phyloP scores from a whole-genome alignment of 2,888 invertebrate species.

The Listrodromus nycthemerus region DNA sequence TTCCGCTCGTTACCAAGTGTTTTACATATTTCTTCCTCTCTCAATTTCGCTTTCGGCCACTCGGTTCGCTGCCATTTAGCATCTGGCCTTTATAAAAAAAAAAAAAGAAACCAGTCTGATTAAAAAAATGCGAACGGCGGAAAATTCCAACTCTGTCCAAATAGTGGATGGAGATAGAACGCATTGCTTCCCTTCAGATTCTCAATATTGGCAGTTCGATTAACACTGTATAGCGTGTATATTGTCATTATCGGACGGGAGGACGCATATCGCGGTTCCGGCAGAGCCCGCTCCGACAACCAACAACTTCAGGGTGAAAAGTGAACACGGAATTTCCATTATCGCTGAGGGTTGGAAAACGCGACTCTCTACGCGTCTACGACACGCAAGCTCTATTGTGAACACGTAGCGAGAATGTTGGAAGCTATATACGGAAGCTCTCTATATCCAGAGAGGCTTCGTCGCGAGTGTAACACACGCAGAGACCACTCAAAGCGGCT shows the following conservation, averaged over 20 bases:
- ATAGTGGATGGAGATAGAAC: neutral
- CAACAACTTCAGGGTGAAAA: constrained; percentile 53
- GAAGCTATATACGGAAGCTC: neutral
- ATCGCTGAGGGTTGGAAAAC: constrained; percentile 58
- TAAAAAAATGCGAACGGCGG: neutral
- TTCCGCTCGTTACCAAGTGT: neutral
- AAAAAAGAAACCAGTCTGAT: neutral
- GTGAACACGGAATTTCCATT: constrained; percentile 76
- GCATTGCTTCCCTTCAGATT: neutral
- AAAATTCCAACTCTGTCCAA: neutral
- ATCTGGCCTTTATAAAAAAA: neutral
- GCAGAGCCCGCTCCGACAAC: constrained; percentile 3
- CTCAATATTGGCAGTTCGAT: constrained; percentile 18
- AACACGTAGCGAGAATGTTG: constrained; percentile 8
- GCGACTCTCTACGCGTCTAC: constrained; percentile 13
- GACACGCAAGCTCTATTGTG: neutral
- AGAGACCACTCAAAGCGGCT: neutral
- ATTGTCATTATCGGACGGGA: constrained; percentile 14
- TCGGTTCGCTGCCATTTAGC: neutral
- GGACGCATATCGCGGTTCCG: constrained; percentile 2
- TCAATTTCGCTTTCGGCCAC: neutral
- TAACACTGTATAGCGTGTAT: neutral
- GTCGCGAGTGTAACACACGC: neutral
- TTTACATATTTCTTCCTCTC: neutral
- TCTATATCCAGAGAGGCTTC: neutral